A percentile compares a stretch with the other conserved stretches of the same genome.
Conservation (phyloP, 2,113 vertebrate species). For the Cebus imitator region DNA sequence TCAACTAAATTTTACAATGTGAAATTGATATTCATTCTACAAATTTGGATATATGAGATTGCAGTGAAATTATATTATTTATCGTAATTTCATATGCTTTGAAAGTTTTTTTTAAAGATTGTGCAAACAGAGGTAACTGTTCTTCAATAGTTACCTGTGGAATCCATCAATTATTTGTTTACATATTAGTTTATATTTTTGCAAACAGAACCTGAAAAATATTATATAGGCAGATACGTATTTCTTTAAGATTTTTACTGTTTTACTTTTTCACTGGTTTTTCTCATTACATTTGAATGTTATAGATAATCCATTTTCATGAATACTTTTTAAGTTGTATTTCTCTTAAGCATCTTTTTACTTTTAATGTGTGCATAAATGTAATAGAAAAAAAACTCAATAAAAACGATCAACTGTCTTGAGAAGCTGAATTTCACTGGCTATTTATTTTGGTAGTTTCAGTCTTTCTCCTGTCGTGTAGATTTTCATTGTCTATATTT, state of each 20-base stretch:
- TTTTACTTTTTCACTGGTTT: not conserved
- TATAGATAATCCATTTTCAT: not conserved
- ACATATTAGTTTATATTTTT: not conserved
- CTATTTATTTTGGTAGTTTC: not conserved
- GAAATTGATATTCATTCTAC: not conserved
- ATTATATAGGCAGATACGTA: not conserved
- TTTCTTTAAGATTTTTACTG: not conserved
- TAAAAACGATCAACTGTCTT: not conserved
- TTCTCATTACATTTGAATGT: not conserved
- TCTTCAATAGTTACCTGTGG: not conserved
- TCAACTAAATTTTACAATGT: not conserved
- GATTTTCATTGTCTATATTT: constrained; percentile 9
- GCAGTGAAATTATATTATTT: not conserved
- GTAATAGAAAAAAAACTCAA: not conserved
- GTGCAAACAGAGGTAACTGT: not conserved
- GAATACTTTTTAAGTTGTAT: not conserved
- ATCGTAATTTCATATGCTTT: not conserved
- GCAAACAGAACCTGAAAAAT: not conserved
- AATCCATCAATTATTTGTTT: not conserved
- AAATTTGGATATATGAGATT: constrained; percentile 3
- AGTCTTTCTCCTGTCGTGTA: not conserved
- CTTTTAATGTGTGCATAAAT: not conserved
- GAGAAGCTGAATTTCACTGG: not conserved
- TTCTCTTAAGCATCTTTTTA: not conserved
- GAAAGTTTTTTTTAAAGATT: not conserved